Conservation (phyloP, 2,113 vertebrate species). For the Chlamydotis undulata region DNA sequence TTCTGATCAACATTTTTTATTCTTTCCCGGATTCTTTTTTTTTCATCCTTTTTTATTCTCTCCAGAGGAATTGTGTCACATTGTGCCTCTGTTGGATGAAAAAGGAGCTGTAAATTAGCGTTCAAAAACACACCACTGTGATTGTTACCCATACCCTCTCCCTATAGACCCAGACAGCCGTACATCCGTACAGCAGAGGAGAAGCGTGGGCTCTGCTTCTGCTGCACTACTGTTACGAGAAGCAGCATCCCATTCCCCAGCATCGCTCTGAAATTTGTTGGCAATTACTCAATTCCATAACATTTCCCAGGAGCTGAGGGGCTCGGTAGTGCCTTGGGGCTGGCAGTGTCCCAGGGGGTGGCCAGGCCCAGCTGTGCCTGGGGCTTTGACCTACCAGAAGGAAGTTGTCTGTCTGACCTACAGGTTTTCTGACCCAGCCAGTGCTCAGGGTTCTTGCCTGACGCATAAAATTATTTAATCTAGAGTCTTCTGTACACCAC, state of each 20-base stretch:
- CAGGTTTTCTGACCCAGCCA: neutral
- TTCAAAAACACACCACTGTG: neutral
- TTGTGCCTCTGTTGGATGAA: neutral
- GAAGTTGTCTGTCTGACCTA: neutral
- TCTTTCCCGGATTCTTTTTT: neutral
- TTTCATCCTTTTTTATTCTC: neutral
- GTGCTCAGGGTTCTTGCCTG: neutral
- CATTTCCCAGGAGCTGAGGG: neutral
- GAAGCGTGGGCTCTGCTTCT: neutral
- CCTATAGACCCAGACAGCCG: neutral
- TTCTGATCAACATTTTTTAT: neutral
- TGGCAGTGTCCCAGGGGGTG: neutral
- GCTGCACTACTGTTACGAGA: accelerated
- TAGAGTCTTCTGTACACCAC: neutral
- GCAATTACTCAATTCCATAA: accelerated
- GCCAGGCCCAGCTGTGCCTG: neutral
- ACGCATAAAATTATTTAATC: neutral
- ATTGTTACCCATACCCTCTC: neutral
- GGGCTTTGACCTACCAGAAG: neutral
- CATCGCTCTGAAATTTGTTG: neutral
- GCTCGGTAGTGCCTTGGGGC: accelerated
- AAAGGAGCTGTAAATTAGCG: neutral
- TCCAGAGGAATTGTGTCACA: neutral
- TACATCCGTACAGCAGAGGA: neutral
- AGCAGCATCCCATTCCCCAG: accelerated